Evolutionary conservation across 2,113 vertebrate genomes (phyloP).

Genomic region (Noturus placidus): DNA sequence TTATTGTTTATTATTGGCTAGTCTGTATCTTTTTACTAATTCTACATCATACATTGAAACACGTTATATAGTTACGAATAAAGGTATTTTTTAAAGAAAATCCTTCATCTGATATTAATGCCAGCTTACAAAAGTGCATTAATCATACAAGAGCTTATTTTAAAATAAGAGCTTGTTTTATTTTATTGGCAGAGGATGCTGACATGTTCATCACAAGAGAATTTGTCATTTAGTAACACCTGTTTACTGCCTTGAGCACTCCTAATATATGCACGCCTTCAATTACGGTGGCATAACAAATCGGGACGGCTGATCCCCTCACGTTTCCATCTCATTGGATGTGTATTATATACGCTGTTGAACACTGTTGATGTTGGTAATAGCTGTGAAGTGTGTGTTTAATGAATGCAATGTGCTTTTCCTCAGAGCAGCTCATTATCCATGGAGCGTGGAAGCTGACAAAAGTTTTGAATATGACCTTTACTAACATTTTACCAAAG

Average conservation of each 20-base stretch:
- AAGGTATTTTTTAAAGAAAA: not conserved
- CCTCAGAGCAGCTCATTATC: not conserved
- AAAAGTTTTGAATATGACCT: not conserved
- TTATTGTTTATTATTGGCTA: not conserved
- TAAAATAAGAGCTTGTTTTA: not conserved
- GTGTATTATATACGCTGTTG: not conserved
- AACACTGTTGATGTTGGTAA: constrained; percentile 3
- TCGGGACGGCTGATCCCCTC: not conserved
- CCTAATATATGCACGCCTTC: constrained; percentile 5
- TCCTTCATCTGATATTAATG: not conserved
- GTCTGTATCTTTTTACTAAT: not conserved
- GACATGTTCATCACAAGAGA: not conserved
- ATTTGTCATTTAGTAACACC: constrained; percentile 8
- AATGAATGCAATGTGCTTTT: not conserved
- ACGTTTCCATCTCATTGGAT: not conserved
- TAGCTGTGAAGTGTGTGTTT: not conserved
- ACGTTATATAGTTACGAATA: not conserved
- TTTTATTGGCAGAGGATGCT: constrained; percentile 10
- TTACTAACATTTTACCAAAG: no score
- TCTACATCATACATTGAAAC: not conserved
- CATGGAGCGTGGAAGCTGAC: not conserved
- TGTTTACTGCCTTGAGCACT: not conserved
- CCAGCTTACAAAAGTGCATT: not conserved
- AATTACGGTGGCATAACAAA: constrained; percentile 1
- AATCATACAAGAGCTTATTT: not conserved